Evolutionary conservation across 2,113 vertebrate genomes (phyloP), one percentile per base, ranked within the genome.

Genomic region (Eolophus roseicapilla): DNA sequence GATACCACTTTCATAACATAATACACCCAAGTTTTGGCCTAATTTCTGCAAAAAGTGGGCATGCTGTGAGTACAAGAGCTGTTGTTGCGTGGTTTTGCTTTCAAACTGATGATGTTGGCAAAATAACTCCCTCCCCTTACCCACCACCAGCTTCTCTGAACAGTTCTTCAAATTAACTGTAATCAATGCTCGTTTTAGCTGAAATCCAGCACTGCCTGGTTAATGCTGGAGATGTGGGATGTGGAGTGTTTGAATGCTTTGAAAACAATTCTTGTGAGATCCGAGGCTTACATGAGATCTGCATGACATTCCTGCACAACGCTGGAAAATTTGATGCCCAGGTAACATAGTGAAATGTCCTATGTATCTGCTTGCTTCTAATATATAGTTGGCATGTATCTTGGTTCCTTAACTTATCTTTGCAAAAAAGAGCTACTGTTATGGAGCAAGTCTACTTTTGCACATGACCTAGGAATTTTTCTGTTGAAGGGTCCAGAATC

Each of bases 201-300:
- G 99, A 99, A 97, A 99, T 99, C 96, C 99, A 99, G 97, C 99
- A 99, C 97, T 99, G 99, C 97, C 98, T 99, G 97, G 99, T 99
- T 92, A 99, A 97, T 35, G 99, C 99, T 59, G 99, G 99, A 19
- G 99, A 99, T 87, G 99, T 99, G 94, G 99, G 99, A 68, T 99
- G 99, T 31, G 99, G 99, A 67, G 99, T 99, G 96, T 99, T 99
- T 92, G 99, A 99, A 84, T 99, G 99, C 98, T 99, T 99, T 95
- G 99, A 99, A 98, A 99, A 99, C 98, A 99, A 99, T 98, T 99
- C 99, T 63, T 99, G 99, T 41, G 99, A 99, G 98, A 99, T 99
- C 96, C 99, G 98, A 92, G 99, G 99, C 94, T 98, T 99, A 79
- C 99, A 99, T 93, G 99, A 99, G 97, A 99, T 99, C 98, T 99